Base-by-base conservation (phyloP, 92 coral and sea anemone genomes). In the Epizoanthus ramosus region DNA sequence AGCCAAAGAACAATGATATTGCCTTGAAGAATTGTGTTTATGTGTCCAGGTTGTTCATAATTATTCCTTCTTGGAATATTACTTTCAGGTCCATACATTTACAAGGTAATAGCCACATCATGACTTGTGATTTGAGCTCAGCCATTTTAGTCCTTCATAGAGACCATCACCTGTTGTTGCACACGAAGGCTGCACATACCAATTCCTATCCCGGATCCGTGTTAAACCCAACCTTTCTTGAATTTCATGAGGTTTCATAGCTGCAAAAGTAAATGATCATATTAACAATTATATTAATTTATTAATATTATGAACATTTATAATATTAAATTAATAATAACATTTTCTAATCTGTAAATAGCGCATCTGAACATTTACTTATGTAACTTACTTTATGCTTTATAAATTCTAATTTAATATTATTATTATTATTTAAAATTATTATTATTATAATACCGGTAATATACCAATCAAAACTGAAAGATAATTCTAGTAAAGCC, bases 151-250 rank as follows among this genome's bases (percentile, higher is more conserved):
- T 24, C 99, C 99, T 57, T 97, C 99, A 67, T 87, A 89, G 63
- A 97, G 93, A 50, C 99, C 99, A 57, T 97, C 99, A 23, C 98
- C 99, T 81, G 99, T 90, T 15, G 99, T 97, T 4, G 98, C 99
- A 80, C 99, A 97, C 6, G 98, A 92, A 3, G 99, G 99, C 69
- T 97, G 99, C 10, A 97, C 99, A 60, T 94, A 97, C 99, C 99
- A 97, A 61, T 94, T 97, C 80, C 97, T 85, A 57, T 97, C 98
- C 75, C 97, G 87, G 53, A 89, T 87, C 56, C 80, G 82, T 70
- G 93, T 79, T 39, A 97, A 92, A 63, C 91, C 85, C 63, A 97
- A 87, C 88, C 90, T 92, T 76, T 97, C 99, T 87, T 97, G 97
- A 63, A 97, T 79, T 90, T 97, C 97, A 80, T 92, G 92, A 3